Conservation (phyloP, 1,140 invertebrate species). For the Phortica variegata region DNA sequence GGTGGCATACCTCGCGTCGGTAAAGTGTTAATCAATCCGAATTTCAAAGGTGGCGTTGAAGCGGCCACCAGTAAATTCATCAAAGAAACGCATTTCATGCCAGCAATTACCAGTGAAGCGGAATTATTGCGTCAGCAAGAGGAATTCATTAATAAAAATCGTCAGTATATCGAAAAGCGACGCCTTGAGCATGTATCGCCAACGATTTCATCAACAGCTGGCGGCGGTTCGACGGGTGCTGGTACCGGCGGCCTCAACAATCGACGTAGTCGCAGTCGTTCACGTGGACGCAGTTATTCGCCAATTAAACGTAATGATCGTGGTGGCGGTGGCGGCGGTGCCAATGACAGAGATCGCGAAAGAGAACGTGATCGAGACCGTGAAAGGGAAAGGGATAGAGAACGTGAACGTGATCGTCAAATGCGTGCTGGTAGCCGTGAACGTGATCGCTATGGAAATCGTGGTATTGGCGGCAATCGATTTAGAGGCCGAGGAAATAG, state of each 20-base stretch:
- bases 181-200: conserved; percentile 46
- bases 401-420: conserved; percentile 36
- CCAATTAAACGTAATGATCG: conserved; percentile 33
- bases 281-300: conserved; percentile 50
- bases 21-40: conserved; percentile 56
- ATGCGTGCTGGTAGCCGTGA: conserved; percentile 30
- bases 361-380: conserved; percentile 29
- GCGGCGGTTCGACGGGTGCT: conserved; percentile 9
- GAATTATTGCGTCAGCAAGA: conserved; percentile 54
- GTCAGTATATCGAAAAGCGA: conserved; percentile 52
- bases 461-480: conserved; percentile 19
- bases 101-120: conserved; percentile 46
- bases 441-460: conserved; percentile 32
- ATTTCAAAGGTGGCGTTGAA: conserved; percentile 56
- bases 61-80: conserved; percentile 56
- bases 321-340: too few relatives aligned
- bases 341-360: conserved; percentile 17
- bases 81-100: conserved; percentile 54
- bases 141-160: conserved; percentile 56
- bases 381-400: conserved; percentile 39
- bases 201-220: conserved; percentile 4
- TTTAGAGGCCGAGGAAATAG: conserved; percentile 22
- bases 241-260: conserved; percentile 23
- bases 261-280: conserved; percentile 44
- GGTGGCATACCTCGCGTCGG: conserved; percentile 30